Percentiles rank a stretch among this genome's conserved stretches.
These are phyloP conservation scores for Crocallis elinguaria DNA, from an alignment of 2,888 invertebrate genomes.

Conservation along the genomic window DNA sequence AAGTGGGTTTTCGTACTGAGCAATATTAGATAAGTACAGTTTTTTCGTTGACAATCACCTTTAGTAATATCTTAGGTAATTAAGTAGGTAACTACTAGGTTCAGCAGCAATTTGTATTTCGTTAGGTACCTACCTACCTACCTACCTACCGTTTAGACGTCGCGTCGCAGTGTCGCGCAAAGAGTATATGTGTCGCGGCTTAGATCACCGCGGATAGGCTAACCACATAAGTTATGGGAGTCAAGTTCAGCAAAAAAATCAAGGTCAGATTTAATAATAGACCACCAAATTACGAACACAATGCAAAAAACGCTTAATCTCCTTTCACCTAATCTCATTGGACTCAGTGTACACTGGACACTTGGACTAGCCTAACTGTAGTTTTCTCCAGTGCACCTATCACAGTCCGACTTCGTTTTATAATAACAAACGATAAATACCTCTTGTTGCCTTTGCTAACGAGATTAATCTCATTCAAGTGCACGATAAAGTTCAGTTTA, in stretches of 20 bases:
- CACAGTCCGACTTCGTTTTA: slow-evolving; percentile 27
- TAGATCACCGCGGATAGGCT: too few species aligned
- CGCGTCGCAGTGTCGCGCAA: too few species aligned
- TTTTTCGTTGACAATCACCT: too few species aligned
- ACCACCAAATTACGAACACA: slow-evolving; percentile 46
- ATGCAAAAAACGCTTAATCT: slow-evolving; percentile 44
- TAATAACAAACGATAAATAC: slow-evolving; percentile 49
- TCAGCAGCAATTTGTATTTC: too few species aligned
- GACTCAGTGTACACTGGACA: slow-evolving; percentile 32
- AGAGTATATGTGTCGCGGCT: too few species aligned
- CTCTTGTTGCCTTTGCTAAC: slow-evolving; percentile 63
- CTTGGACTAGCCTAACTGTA: slow-evolving; percentile 6
- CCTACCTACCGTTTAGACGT: too few species aligned
- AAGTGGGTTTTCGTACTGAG: too few species aligned
- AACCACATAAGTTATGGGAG: slow-evolving; percentile 10
- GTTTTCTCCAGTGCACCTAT: slow-evolving; percentile 6
- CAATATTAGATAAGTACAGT: too few species aligned
- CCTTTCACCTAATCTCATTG: slow-evolving; percentile 58
- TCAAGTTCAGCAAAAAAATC: slow-evolving; percentile 42
- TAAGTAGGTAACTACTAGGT: too few species aligned
- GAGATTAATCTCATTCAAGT: slow-evolving; percentile 56
- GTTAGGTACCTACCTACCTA: too few species aligned
- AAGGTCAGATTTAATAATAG: slow-evolving; percentile 63
- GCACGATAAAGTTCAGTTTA: slow-evolving; percentile 66
- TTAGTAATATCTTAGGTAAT: too few species aligned